Evolutionary conservation across 2,888 invertebrate genomes (phyloP).

Genomic region (Sarcophaga variegata): DNA sequence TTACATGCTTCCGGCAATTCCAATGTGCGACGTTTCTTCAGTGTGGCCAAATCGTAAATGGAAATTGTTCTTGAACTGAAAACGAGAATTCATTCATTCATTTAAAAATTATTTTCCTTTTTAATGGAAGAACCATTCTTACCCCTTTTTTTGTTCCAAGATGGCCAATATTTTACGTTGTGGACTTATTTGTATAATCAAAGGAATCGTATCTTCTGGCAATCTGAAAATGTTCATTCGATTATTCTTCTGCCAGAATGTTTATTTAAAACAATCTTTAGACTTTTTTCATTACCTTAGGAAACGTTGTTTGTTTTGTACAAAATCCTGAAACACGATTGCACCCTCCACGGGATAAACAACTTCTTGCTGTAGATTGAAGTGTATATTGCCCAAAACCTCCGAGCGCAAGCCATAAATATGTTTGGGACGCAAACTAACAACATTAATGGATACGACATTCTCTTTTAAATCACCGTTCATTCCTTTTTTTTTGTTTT

Average conservation of each 20-base stretch:
- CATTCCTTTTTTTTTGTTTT: constrained; percentile 12
- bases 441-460: constrained; percentile 67
- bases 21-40: constrained; percentile 87
- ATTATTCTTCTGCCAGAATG: neutral
- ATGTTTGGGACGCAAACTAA: constrained; percentile 79
- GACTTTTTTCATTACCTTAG: constrained; percentile 82
- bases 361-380: constrained; percentile 88
- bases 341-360: constrained; percentile 91
- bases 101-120: neutral
- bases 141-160: constrained; percentile 76
- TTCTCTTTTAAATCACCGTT: constrained; percentile 30
- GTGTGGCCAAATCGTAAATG: constrained; percentile 87
- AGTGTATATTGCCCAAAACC: constrained; percentile 87
- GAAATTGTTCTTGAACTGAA: constrained; percentile 73
- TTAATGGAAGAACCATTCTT: neutral
- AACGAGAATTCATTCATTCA: neutral
- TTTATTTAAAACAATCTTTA: neutral
- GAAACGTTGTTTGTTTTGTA: constrained; percentile 88
- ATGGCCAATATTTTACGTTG: constrained; percentile 80
- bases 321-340: constrained; percentile 88
- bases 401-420: constrained; percentile 80
- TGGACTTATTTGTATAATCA: constrained; percentile 78
- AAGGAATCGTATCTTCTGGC: constrained; percentile 77
- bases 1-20: constrained; percentile 84
- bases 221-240: constrained; percentile 72